Base-by-base conservation (phyloP, 1,140 invertebrate genomes). In the Amyelois transitella region DNA sequence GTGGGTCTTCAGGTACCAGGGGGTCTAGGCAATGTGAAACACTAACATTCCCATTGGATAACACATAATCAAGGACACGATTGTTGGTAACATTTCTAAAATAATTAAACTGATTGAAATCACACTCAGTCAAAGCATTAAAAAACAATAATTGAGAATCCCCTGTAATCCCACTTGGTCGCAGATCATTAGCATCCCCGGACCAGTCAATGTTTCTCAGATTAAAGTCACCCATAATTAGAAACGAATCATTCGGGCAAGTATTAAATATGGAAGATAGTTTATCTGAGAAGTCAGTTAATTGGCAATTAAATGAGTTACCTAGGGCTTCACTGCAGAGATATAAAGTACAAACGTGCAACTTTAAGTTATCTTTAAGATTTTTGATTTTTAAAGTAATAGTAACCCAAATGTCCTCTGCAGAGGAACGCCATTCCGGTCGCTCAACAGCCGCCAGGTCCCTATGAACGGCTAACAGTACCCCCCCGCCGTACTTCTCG, bases 211-310 rank as follows among this genome's bases (percentile, higher is more conserved):
- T 43, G 12, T 20, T 50, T 21, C 20, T 49, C 19, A 56, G 8
- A 50, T 56, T 49, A 44, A 56, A 56, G 50, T 55, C 43, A n/a
- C 53, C 53, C 18, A 55, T 2, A 14, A 55, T 19, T 7, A 53
- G 8, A 18, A 53, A 47, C n/a, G 28, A 17, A 32, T 56, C 54
- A 18, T n/a, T n/a, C 2, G 54, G 32, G 18, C 19, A 22, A 17
- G 20, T 43, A 17, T 3, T 20, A 19, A 43, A 4, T 17, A 49
- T 7, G 1, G 6, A 2, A 14, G 3, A 17, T 4, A 56, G 28
- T 43, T 22, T 50, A 2, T 49, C 54, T 5, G 19, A 19, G 17
- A 50, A 56, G 45, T 56, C 50, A 14, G 22, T 20, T 7, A 56
- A 22, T 43, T 56, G 54, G 1, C 1, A 8, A 19, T 32, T 43